phyloP scores from a whole-genome alignment of 2,888 invertebrate genomes.

The Lacanobia oleracea region DNA sequence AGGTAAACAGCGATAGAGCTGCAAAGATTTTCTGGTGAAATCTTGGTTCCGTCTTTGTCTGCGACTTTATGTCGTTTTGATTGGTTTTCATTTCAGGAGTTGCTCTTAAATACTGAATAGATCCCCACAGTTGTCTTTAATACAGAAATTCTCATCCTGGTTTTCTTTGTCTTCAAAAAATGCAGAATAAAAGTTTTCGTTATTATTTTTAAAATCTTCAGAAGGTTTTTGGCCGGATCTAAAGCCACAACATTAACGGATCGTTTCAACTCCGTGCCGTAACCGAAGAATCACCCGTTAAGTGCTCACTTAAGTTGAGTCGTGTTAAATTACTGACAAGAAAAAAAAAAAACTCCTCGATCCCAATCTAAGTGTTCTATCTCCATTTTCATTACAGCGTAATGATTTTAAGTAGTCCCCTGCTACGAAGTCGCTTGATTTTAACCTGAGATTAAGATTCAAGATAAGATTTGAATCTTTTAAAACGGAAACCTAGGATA shows the following conservation, averaged over 20 bases:
- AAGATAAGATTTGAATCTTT: conserved; percentile 51
- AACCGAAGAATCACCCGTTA: conserved; percentile 80
- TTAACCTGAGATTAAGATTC: conserved; percentile 45
- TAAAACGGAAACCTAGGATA: conserved; percentile 22
- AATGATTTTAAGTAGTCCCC: conserved; percentile 60
- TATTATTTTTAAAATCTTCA: background rate
- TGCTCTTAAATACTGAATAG: background rate
- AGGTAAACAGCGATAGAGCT: no score
- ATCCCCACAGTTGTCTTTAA: background rate
- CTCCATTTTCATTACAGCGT: conserved; percentile 61
- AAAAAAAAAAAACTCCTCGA: conserved; percentile 68
- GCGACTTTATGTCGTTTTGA: background rate
- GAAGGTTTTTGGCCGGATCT: conserved; percentile 30
- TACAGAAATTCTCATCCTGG: background rate
- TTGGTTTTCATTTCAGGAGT: background rate
- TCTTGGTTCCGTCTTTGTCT: no score
- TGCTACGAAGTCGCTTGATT: conserved; percentile 32
- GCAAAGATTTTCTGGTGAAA: no score
- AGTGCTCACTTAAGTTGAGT: conserved; percentile 82
- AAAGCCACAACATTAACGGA: conserved; percentile 56
- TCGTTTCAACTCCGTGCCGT: conserved; percentile 64
- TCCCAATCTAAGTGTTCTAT: conserved; percentile 67
- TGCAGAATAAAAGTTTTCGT: background rate
- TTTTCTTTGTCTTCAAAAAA: background rate
- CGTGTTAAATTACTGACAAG: conserved; percentile 80